These are phyloP conservation scores for Blastobasis lacticolella DNA, from an alignment of 2,888 invertebrate genomes.

Conservation along the genomic window DNA sequence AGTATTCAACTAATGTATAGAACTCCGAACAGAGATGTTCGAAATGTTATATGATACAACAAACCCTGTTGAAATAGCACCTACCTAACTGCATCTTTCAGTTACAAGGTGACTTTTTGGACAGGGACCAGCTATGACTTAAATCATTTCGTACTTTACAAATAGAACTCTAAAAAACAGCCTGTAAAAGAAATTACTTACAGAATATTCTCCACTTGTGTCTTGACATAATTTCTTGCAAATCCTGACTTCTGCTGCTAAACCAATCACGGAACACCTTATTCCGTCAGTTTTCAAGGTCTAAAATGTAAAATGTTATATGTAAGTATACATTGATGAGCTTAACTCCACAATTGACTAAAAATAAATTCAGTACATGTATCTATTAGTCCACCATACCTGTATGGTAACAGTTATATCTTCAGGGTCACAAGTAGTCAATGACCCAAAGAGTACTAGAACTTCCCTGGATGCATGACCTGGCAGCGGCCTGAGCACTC, in stretches of 20 bases:
- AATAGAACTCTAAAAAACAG: too few species aligned
- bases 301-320: slow-evolving; percentile 44
- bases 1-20: too few species aligned
- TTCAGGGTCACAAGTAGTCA: slow-evolving; percentile 97
- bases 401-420: slow-evolving; percentile 87
- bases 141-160: too few species aligned
- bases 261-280: slow-evolving; percentile 94
- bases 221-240: slow-evolving; percentile 89
- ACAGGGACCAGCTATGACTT: too few species aligned
- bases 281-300: slow-evolving; percentile 85
- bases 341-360: too few species aligned
- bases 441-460: slow-evolving; percentile 91
- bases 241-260: slow-evolving; percentile 95
- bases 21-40: too few species aligned
- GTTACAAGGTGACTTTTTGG: too few species aligned
- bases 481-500: slow-evolving; percentile 90
- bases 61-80: too few species aligned
- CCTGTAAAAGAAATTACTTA: slow-evolving; percentile 20
- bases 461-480: slow-evolving; percentile 96
- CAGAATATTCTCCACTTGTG: slow-evolving; percentile 90
- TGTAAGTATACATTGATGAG: neutral
- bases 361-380: too few species aligned
- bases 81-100: too few species aligned
- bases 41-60: too few species aligned
- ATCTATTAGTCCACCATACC: slow-evolving; percentile 20